Conservation (phyloP, 92 coral and sea anemone species). For the Nematostella vectensis region DNA sequence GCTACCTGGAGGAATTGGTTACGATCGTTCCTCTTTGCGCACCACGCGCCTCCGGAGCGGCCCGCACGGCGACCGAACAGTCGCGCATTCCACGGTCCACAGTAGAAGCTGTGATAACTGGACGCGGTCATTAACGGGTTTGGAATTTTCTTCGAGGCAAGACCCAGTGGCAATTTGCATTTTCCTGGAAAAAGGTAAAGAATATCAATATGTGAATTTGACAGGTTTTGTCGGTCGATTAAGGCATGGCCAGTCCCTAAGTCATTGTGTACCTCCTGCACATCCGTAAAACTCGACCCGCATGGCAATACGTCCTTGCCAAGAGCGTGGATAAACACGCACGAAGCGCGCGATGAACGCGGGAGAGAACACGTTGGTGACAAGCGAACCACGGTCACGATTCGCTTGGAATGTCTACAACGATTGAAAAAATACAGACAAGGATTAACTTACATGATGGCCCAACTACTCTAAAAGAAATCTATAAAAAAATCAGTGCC, state of each 20-base stretch:
- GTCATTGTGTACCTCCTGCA: constrained; percentile 63
- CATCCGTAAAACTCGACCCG: constrained; percentile 65
- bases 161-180: constrained; percentile 53
- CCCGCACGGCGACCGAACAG: constrained; percentile 52
- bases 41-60: constrained; percentile 75
- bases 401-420: constrained; percentile 74
- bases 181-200: constrained; percentile 11
- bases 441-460: background rate
- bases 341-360: constrained; percentile 46
- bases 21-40: constrained; percentile 47
- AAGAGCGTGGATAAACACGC: constrained; percentile 50
- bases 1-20: constrained; percentile 76
- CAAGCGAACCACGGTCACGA: constrained; percentile 45
- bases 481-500: too few relatives aligned
- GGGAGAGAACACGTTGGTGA: constrained; percentile 41
- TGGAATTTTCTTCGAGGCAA: constrained; percentile 48
- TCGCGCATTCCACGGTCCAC: constrained; percentile 56
- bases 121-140: constrained; percentile 74
- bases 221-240: too few relatives aligned
- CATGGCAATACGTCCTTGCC: constrained; percentile 58
- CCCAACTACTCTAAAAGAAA: too few relatives aligned
- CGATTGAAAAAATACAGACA: background rate
- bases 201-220: too few relatives aligned
- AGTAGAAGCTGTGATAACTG: constrained; percentile 31
- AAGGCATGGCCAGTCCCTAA: too few relatives aligned